Conservation (phyloP, 2,113 vertebrate genomes). For the Mystacornis crossleyi region DNA sequence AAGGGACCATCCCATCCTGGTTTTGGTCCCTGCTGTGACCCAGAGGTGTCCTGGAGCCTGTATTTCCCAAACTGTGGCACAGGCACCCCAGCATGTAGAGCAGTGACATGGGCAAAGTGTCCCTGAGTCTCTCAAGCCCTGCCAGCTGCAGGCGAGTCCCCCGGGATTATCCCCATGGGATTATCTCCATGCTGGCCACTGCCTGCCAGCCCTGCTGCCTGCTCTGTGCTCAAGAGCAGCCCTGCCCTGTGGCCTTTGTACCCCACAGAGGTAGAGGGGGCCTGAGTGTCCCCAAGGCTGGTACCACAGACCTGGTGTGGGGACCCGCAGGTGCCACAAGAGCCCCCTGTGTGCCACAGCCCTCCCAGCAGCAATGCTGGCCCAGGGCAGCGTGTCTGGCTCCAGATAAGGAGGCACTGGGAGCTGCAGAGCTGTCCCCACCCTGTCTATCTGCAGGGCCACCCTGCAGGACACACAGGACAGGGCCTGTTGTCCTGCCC, state of each 20-base stretch:
- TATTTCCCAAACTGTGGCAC: background rate
- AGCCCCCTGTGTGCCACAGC: background rate
- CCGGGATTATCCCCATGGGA: background rate
- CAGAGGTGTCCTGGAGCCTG: background rate
- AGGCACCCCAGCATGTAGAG: background rate
- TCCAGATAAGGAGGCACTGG: background rate
- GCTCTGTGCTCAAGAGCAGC: accelerated
- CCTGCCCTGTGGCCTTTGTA: background rate
- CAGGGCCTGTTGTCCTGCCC: background rate
- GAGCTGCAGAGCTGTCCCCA: background rate
- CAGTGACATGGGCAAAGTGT: background rate
- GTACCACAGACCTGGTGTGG: background rate
- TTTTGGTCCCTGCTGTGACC: background rate
- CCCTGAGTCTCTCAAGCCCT: background rate
- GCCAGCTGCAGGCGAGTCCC: background rate
- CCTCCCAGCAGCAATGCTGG: background rate
- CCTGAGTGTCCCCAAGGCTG: accelerated
- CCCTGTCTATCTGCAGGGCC: background rate
- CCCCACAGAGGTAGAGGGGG: accelerated
- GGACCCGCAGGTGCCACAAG: background rate
- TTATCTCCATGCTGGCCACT: background rate
- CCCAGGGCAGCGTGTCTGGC: accelerated
- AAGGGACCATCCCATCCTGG: background rate
- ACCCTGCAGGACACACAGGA: background rate
- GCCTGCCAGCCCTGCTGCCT: background rate